Percentiles rank a stretch among this genome's conserved stretches.
Conservation (phyloP, 2,888 invertebrate species). For the Cerceris rybyensis region DNA sequence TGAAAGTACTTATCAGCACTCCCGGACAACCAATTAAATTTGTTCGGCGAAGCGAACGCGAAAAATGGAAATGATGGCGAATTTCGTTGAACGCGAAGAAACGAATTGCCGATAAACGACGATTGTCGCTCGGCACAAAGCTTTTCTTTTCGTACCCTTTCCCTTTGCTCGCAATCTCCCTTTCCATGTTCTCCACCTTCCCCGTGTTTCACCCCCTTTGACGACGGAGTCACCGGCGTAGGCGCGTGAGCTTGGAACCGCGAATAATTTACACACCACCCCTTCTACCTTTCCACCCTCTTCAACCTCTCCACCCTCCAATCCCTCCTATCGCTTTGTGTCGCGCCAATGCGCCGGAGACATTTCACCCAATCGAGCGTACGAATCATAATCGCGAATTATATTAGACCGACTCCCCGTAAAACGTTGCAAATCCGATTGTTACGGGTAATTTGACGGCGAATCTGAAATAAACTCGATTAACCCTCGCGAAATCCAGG, state of each 20-base stretch:
- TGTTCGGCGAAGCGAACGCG: slow-evolving; percentile 58
- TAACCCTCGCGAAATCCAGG: slow-evolving; percentile 17
- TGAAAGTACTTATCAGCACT: slow-evolving; percentile 59
- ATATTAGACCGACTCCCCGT: slow-evolving; percentile 23
- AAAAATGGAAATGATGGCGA: slow-evolving; percentile 58
- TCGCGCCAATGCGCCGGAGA: slow-evolving; percentile 33
- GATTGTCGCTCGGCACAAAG: slow-evolving; percentile 47
- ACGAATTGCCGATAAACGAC: slow-evolving; percentile 57
- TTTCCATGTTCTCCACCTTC: background rate
- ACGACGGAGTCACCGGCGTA: slow-evolving; percentile 23
- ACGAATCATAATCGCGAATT: slow-evolving; percentile 37
- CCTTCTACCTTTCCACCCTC: background rate
- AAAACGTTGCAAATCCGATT: slow-evolving; percentile 43
- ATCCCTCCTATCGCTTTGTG: slow-evolving; percentile 20
- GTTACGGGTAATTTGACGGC: slow-evolving; percentile 49
- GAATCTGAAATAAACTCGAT: slow-evolving; percentile 52
- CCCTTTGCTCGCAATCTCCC: background rate
- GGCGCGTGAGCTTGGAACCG: slow-evolving; percentile 25
- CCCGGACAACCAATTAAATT: slow-evolving; percentile 64
- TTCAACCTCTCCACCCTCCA: background rate
- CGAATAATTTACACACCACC: slow-evolving; percentile 54
- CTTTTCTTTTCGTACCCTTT: slow-evolving; percentile 17
- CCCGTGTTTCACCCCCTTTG: background rate
- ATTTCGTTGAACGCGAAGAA: slow-evolving; percentile 51
- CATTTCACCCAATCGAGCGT: slow-evolving; percentile 56